These are phyloP conservation scores for Peromyscus aztecus DNA, from an alignment of 2,797 vertebrate genomes.

Conservation along the genomic window DNA sequence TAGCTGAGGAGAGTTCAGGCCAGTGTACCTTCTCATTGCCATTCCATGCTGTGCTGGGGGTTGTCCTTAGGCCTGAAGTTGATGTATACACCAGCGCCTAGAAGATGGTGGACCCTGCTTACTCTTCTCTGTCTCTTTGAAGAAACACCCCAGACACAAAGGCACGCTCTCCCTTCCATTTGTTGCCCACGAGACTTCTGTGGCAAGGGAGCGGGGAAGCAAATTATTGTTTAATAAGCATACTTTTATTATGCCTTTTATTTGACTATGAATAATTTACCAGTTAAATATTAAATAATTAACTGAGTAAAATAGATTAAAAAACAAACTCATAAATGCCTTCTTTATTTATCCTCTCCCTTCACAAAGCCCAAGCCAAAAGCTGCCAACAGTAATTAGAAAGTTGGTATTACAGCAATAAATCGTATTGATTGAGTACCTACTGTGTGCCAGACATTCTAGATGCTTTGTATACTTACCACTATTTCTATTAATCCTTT, in stretches of 20 bases:
- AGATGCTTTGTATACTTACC: neutral
- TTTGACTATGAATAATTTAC: conserved; percentile 84
- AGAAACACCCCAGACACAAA: neutral
- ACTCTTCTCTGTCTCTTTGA: neutral
- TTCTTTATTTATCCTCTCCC: conserved; percentile 46
- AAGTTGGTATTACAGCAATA: neutral
- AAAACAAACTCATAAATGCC: conserved; percentile 76
- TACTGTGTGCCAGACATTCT: neutral
- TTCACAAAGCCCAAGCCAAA: conserved; percentile 28
- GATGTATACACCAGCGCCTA: neutral
- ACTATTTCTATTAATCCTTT: neutral
- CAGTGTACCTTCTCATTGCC: too few species aligned
- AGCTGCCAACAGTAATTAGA: conserved; percentile 51
- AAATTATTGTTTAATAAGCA: conserved; percentile 81
- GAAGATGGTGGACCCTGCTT: neutral
- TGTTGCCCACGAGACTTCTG: neutral
- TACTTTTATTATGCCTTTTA: conserved; percentile 74
- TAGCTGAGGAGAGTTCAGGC: neutral
- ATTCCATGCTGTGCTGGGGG: accelerated
- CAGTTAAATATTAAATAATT: conserved; percentile 85
- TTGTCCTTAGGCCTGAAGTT: neutral
- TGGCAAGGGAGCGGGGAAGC: conserved; percentile 40
- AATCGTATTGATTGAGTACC: neutral
- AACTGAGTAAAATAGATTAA: conserved; percentile 73
- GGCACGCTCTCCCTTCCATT: neutral